Percentiles rank a stretch among this genome's conserved stretches.
phyloP scores from a whole-genome alignment of 2,113 vertebrate species.

The Solenodon paradoxus region DNA sequence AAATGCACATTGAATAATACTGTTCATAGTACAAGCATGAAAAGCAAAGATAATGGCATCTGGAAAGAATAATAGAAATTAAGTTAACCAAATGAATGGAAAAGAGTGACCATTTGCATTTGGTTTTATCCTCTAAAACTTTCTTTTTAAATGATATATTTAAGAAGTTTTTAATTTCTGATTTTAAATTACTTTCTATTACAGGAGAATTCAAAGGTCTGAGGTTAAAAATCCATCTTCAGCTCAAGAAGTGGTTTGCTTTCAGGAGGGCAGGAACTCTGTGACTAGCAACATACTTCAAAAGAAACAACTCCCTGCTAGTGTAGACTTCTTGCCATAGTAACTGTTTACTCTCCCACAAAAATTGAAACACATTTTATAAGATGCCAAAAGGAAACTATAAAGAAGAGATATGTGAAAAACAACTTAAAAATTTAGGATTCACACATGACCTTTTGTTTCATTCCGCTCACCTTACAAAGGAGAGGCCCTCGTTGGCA shows the following conservation, averaged over 20 bases:
- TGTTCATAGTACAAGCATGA: conserved; percentile 8
- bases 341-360: background rate
- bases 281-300: background rate
- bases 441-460: background rate
- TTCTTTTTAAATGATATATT: conserved; percentile 40
- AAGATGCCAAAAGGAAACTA: background rate
- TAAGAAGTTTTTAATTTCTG: background rate
- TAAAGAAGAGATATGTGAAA: background rate
- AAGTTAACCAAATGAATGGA: background rate
- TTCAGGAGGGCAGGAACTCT: background rate
- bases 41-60: conserved; percentile 38
- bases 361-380: background rate
- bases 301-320: background rate
- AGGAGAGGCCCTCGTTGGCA: rapidly evolving
- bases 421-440: background rate
- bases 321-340: background rate
- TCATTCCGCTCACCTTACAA: rapidly evolving
- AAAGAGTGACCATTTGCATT: background rate
- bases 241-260: background rate
- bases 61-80: conserved; percentile 15
- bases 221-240: background rate
- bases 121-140: background rate
- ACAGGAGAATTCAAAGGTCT: background rate
- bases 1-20: conserved; percentile 10
- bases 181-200: background rate